Evolutionary conservation across 1,140 invertebrate species (phyloP).

Genomic region (Trichogramma pretiosum): DNA sequence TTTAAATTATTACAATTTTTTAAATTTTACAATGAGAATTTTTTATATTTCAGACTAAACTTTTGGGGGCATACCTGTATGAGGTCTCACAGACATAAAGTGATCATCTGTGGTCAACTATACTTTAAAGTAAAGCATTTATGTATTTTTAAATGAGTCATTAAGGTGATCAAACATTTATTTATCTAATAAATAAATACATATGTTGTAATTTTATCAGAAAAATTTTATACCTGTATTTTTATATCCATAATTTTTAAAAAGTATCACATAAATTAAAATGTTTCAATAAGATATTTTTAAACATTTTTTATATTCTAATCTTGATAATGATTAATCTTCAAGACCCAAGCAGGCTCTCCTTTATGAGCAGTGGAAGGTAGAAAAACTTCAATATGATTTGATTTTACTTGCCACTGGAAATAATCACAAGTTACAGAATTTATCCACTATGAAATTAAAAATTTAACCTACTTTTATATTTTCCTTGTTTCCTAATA

Average conservation of each 20-base stretch:
- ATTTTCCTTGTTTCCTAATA: conserved; percentile 21
- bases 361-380: conserved; percentile 28
- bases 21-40: conserved; percentile 11
- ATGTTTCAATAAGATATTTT: conserved; percentile 9
- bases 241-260: not conserved
- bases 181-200: not conserved
- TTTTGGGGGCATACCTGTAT: conserved; percentile 75
- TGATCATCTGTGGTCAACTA: not conserved
- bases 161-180: conserved; percentile 12
- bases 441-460: conserved; percentile 28
- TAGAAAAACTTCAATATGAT: conserved; percentile 24
- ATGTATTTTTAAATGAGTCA: conserved; percentile 1
- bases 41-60: conserved; percentile 66
- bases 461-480: not conserved
- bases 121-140: conserved; percentile 1
- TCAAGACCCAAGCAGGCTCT: conserved; percentile 38
- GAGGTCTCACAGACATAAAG: conserved; percentile 59
- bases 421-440: conserved; percentile 31
- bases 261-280: conserved; percentile 7
- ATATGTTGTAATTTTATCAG: not conserved
- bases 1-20: conserved; percentile 6
- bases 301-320: conserved; percentile 7
- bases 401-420: conserved; percentile 24
- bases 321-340: conserved; percentile 18
- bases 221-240: not conserved